Evolutionary conservation across 2,797 vertebrate genomes (phyloP).

Genomic region (Phaenicophaeus curvirostris): DNA sequence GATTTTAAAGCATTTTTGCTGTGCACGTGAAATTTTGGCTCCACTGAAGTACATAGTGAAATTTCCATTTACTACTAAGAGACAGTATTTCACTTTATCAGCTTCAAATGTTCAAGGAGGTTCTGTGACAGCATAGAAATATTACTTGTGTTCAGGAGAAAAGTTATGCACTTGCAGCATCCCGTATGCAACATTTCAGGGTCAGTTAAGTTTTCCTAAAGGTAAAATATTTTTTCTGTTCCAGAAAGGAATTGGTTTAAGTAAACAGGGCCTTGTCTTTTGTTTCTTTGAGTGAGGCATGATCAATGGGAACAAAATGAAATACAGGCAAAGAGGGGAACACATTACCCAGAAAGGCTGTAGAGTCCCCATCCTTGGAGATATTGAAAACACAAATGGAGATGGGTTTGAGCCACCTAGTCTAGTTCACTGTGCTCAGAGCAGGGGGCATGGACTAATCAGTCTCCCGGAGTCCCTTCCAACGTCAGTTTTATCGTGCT

Average conservation of each 20-base stretch:
- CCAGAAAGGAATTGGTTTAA: background rate
- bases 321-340: background rate
- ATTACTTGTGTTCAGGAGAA: background rate
- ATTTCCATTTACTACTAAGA: background rate
- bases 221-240: background rate
- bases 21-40: background rate
- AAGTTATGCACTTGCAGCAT: background rate
- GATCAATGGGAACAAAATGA: background rate
- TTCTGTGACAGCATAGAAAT: background rate
- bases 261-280: background rate
- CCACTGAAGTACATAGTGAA: background rate
- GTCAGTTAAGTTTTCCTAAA: background rate
- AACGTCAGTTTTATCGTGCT: accelerated
- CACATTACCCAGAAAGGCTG: background rate
- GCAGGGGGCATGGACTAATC: background rate
- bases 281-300: background rate
- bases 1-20: background rate
- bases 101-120: background rate
- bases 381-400: background rate
- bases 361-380: background rate
- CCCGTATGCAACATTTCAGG: background rate
- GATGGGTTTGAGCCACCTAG: background rate
- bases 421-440: background rate
- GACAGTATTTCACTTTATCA: background rate
- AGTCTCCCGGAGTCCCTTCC: background rate